These are phyloP conservation scores for Listronotus bonariensis DNA, from an alignment of 1,140 invertebrate genomes.

Conservation along the genomic window DNA sequence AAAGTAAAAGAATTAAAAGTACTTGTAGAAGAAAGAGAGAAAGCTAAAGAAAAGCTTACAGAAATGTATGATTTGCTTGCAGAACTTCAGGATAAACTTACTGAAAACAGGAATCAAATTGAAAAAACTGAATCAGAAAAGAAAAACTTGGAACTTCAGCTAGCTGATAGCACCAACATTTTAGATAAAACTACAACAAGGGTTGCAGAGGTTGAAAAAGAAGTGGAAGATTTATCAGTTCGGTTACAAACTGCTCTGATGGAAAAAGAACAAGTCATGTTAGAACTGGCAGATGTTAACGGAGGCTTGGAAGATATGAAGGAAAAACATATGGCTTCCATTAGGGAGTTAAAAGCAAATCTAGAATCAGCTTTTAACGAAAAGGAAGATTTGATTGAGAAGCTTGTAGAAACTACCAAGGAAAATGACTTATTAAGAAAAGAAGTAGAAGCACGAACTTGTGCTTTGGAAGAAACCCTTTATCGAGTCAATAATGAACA, in stretches of 20 bases:
- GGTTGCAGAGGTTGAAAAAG: conserved; percentile 8
- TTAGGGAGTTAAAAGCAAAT: too few relatives aligned
- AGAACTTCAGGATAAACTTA: conserved; percentile 6
- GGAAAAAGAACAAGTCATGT: too few relatives aligned
- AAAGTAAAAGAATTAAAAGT: conserved; percentile 4
- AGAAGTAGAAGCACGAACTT: neutral
- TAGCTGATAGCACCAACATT: neutral
- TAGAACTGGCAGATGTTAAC: too few relatives aligned
- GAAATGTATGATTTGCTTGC: conserved; percentile 21
- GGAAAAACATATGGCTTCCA: too few relatives aligned
- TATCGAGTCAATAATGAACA: neutral
- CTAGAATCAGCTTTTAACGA: too few relatives aligned
- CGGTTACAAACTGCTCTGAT: too few relatives aligned
- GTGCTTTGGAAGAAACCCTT: neutral
- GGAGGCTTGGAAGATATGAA: too few relatives aligned
- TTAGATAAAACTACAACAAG: conserved; percentile 8
- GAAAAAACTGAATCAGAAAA: conserved; percentile 14
- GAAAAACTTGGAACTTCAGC: conserved; percentile 3
- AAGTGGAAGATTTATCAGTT: conserved; percentile 4
- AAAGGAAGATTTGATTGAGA: neutral
- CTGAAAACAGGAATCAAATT: conserved; percentile 8
- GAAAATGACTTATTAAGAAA: neutral
- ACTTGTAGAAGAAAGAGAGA: conserved; percentile 9
- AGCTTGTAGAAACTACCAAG: neutral
- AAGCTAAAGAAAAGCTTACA: conserved; percentile 11